phyloP scores from a whole-genome alignment of 2,113 vertebrate genomes.

The Poicephalus meyeri region DNA sequence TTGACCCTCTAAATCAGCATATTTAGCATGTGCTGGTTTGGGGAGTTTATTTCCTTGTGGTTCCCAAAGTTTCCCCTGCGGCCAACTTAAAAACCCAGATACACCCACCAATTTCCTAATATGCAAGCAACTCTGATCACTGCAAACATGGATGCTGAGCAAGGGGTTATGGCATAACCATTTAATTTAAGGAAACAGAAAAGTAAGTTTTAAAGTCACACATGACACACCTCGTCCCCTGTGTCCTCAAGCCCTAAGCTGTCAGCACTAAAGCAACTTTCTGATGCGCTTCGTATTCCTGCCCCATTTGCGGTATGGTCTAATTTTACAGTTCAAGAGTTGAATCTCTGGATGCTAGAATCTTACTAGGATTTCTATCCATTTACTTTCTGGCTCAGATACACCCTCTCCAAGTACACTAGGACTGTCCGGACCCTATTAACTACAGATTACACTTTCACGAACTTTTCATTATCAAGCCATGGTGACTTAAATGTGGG shows the following conservation, averaged over 20 bases:
- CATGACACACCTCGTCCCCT: background rate
- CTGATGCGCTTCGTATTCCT: background rate
- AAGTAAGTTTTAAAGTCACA: background rate
- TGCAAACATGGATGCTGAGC: background rate
- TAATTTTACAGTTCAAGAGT: background rate
- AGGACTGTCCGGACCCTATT: background rate
- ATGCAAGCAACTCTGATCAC: background rate
- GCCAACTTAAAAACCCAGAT: background rate
- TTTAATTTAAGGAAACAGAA: background rate
- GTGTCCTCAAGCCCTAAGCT: background rate
- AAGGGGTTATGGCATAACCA: background rate
- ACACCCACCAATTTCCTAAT: constrained; percentile 14
- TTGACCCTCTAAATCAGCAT: background rate
- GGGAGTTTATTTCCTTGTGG: background rate
- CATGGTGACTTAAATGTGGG: background rate
- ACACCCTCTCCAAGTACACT: background rate
- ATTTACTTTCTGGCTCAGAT: background rate
- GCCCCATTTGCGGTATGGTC: background rate
- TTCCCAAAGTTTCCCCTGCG: background rate
- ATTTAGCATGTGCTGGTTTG: background rate
- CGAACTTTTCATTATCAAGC: background rate
- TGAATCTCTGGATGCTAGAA: background rate
- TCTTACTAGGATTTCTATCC: background rate
- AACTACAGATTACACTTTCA: background rate
- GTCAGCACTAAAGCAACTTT: background rate